These are phyloP conservation scores for Eudemis profundana DNA, from an alignment of 2,888 invertebrate species.

Conservation along the genomic window DNA sequence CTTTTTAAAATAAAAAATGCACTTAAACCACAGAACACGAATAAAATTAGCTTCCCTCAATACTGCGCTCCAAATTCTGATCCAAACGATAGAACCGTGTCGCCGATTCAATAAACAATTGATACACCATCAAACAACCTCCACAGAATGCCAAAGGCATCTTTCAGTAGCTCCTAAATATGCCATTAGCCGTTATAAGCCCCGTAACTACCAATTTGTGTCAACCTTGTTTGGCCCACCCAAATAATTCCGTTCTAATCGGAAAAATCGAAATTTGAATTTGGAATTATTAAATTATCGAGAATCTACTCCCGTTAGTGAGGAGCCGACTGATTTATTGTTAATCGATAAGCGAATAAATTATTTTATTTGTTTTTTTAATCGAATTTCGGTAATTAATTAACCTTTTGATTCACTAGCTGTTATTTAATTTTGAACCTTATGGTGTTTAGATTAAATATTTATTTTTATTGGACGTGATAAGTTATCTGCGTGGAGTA, in stretches of 20 bases:
- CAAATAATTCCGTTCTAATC: conserved; percentile 44
- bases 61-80: conserved; percentile 21
- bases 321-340: conserved; percentile 43
- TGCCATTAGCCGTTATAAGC: conserved; percentile 57
- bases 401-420: neutral
- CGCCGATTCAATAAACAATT: conserved; percentile 38
- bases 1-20: too few species aligned
- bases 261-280: conserved; percentile 40
- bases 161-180: conserved; percentile 37
- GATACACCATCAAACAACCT: conserved; percentile 34
- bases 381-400: conserved; percentile 39
- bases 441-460: neutral
- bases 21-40: conserved; percentile 14
- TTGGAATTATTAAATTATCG: conserved; percentile 39
- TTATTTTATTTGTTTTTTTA: conserved; percentile 32
- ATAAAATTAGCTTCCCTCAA: conserved; percentile 30
- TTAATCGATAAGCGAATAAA: conserved; percentile 42
- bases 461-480: neutral
- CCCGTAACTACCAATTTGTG: conserved; percentile 58
- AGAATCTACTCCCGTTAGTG: conserved; percentile 45
- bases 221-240: conserved; percentile 53
- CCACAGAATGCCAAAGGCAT: conserved; percentile 41
- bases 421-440: neutral
- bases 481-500: conserved; percentile 9
- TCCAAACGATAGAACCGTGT: conserved; percentile 28